phyloP scores from a whole-genome alignment of 2,888 invertebrate genomes.

The Eurytoma californica region DNA sequence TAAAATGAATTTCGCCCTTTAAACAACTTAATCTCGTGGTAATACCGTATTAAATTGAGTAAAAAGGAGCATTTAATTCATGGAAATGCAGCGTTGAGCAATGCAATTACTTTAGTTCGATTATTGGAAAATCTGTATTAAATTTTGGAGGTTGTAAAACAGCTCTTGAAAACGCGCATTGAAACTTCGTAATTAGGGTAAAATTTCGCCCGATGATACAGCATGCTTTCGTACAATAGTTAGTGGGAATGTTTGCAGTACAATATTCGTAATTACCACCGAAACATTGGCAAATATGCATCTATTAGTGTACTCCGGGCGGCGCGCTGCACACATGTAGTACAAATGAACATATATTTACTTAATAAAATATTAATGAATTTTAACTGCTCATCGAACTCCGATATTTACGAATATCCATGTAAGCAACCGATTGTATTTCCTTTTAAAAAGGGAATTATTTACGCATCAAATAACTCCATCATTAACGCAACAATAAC shows the following conservation, averaged over 20 bases:
- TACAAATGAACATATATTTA: not conserved
- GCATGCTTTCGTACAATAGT: not conserved
- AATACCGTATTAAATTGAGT: too few relatives aligned
- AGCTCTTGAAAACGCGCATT: not conserved
- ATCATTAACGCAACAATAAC: too few relatives aligned
- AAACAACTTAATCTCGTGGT: too few relatives aligned
- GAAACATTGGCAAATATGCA: not conserved
- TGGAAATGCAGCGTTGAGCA: too few relatives aligned
- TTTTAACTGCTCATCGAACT: not conserved
- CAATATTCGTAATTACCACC: not conserved
- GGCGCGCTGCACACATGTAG: too few relatives aligned
- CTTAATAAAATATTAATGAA: not conserved
- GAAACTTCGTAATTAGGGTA: not conserved
- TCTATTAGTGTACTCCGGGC: not conserved
- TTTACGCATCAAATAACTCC: too few relatives aligned
- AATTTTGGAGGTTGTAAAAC: not conserved
- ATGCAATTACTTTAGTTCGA: too few relatives aligned
- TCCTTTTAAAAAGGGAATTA: too few relatives aligned
- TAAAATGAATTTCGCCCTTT: conserved; percentile 18
- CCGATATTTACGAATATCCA: too few relatives aligned
- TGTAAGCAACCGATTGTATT: too few relatives aligned
- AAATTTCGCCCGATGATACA: not conserved
- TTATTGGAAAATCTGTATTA: too few relatives aligned
- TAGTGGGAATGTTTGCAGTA: not conserved
- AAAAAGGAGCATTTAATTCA: too few relatives aligned